Base-by-base conservation (phyloP, 2,113 vertebrate species). In the Glaucidium brasilianum region DNA sequence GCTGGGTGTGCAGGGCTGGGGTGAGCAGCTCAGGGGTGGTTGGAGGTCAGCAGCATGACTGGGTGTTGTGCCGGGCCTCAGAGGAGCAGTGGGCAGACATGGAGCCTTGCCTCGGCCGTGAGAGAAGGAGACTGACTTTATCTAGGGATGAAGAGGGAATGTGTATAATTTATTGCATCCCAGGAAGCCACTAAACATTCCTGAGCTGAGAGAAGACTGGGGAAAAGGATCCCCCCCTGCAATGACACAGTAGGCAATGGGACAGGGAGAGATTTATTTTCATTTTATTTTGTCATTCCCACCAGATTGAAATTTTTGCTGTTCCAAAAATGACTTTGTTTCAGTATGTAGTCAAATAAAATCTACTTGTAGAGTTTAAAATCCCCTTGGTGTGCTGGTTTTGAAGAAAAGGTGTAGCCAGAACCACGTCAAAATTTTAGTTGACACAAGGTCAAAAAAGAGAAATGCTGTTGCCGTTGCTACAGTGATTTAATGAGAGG, bases 61-160 rank as follows among this genome's bases (percentile, higher is more conserved):
- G 0, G 34, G 25, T 1, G 0, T 49, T 41, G 9, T 43, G 35
- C 22, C 0, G 0, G 52, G 59, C 37, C 84, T 58, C 60, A 12
- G 43, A 90, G 81, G 37, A 85, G 60, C 29, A 41, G 15, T 2
- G 22, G 37, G n/a, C 69, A 93, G 56, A n/a, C 3, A 0, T 3
- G 1, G n/a, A 82, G 64, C 41, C 12, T 17, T n/a, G 43, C 23
- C 29, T 63, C 43, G 39, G 39, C 39, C 5, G 0, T 25, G 25
- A 47, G 27, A 30, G 52, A 67, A 52, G 11, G 25, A 90, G 30
- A 27, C 6, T 11, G 74, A 39, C 10, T 15, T 81, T 43, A 35
- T 43, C 53, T 39, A 64, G 88, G 62, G 35, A 64, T 6, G 0
- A 56, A 55, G 56, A 45, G 39, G 77, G 67, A 75, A 29, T 39